Percentiles rank a stretch among this genome's conserved stretches.
These are phyloP conservation scores for Gerris lacustris DNA, from an alignment of 2,888 invertebrate species.

Conservation along the genomic window DNA sequence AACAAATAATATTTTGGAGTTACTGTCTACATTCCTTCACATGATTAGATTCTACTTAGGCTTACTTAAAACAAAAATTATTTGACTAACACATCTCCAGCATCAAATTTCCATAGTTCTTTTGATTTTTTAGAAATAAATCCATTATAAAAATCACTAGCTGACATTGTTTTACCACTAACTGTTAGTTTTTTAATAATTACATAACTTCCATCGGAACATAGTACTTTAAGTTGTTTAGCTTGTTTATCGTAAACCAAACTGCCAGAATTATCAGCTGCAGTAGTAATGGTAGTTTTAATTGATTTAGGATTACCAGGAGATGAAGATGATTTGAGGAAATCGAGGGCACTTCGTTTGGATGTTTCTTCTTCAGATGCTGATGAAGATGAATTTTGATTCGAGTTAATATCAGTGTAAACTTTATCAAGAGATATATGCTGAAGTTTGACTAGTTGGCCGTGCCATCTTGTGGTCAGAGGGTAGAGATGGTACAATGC, in stretches of 20 bases:
- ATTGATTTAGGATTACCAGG: conserved; percentile 25
- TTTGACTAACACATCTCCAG: too few relatives aligned
- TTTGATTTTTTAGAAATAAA: conserved; percentile 50
- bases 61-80: too few relatives aligned
- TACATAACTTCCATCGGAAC: conserved; percentile 52
- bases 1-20: too few relatives aligned
- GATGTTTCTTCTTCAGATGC: neutral
- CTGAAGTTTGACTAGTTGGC: conserved; percentile 49
- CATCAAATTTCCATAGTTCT: conserved; percentile 20
- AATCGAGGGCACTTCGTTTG: conserved; percentile 24
- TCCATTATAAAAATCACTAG: conserved; percentile 75
- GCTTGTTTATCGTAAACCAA: conserved; percentile 43
- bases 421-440: conserved; percentile 40
- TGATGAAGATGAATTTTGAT: neutral
- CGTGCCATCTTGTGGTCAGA: conserved; percentile 49
- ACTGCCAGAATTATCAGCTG: conserved; percentile 10
- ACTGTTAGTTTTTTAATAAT: conserved; percentile 52
- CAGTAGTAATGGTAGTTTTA: conserved; percentile 15
- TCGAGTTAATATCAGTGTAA: neutral
- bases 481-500: conserved; percentile 53
- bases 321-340: conserved; percentile 20
- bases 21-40: too few relatives aligned
- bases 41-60: too few relatives aligned
- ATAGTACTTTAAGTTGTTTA: conserved; percentile 51
- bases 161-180: conserved; percentile 59